Base-by-base conservation (phyloP, 2,888 invertebrate genomes). In the Leptogaster cylindrica region DNA sequence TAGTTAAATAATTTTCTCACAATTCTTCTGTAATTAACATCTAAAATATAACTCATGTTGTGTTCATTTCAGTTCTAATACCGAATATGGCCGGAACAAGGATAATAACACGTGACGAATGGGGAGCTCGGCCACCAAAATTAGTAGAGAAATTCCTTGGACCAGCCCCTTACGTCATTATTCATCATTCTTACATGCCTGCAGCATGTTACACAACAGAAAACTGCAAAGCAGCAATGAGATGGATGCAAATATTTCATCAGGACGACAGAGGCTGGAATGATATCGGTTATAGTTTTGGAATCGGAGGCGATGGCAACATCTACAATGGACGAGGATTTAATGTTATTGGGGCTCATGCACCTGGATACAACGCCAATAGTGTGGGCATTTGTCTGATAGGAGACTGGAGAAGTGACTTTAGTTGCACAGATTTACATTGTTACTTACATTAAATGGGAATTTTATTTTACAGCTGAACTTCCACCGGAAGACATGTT, bases 311-410 rank as follows among this genome's bases (percentile, higher is more conserved):
- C 18, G 90, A 91, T 73, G 89, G 89, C 0, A 82, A 83, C 10
- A 88, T 85, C 3, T 91, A 90, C 77, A 86, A 86, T 71, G 90
- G 89, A 1, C 83, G 90, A 2, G 90, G 90, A 0, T 92, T 91
- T 87, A 82, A 84, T 58, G 78, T 80, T 1, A 79, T 86, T 0
- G 91, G 91, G 0, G 89, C 90, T 0, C 92, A 92, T 77, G 87
- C 91, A 0, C 85, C 86, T 2, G 79, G 79, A 67, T 90, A 88
- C 80, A 91, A 89, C 78, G 81, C 82, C 70, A 82, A 83, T 75
- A 89, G 89, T 76, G 83, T 90, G 48, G 90, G 90, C 14, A 87
- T 91, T 69, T 88, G 88, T 71, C 76, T 90, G 8, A 90, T 90
- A 69, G 90, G 90, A 7, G 88, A 89, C 75, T 90, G 88, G 87